These are phyloP conservation scores for Cryptophagus acutangulus DNA, from an alignment of 2,888 invertebrate genomes.

Conservation along the genomic window DNA sequence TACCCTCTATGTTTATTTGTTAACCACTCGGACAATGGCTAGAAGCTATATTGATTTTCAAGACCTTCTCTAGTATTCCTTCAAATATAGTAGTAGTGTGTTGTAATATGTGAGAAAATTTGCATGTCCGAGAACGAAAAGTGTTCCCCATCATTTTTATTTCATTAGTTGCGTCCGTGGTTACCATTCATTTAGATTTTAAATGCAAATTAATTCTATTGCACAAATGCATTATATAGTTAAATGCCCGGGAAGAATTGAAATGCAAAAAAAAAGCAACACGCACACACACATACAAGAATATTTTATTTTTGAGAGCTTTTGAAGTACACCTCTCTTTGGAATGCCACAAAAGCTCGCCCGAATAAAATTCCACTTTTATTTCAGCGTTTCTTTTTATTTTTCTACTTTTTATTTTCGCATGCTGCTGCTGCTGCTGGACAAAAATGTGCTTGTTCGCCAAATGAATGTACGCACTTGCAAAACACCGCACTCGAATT, in stretches of 20 bases:
- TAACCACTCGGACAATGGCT: slow-evolving; percentile 15
- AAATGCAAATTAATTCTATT: too few relatives aligned
- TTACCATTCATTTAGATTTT: too few relatives aligned
- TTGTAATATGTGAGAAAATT: slow-evolving; percentile 2
- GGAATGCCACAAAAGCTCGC: slow-evolving; percentile 32
- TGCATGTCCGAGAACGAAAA: too few relatives aligned
- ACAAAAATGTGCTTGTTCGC: too few relatives aligned
- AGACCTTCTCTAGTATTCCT: slow-evolving; percentile 8
- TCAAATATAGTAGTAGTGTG: background rate
- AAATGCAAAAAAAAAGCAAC: too few relatives aligned
- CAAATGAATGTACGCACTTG: too few relatives aligned
- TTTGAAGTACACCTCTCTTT: slow-evolving; percentile 31
- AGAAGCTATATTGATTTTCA: slow-evolving; percentile 17
- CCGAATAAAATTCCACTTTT: slow-evolving; percentile 29
- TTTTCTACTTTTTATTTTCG: too few relatives aligned
- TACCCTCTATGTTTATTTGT: slow-evolving; percentile 8
- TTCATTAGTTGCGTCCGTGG: too few relatives aligned
- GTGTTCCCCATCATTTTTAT: too few relatives aligned
- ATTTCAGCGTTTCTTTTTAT: slow-evolving; percentile 20
- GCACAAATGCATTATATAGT: too few relatives aligned
- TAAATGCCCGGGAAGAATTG: background rate
- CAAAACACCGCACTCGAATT: too few relatives aligned
- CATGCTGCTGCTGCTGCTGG: too few relatives aligned
- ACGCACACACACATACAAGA: slow-evolving; percentile 28
- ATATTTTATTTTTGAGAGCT: slow-evolving; percentile 28